Conservation (phyloP, 2,797 vertebrate genomes). For the Cottoperca gobio region DNA sequence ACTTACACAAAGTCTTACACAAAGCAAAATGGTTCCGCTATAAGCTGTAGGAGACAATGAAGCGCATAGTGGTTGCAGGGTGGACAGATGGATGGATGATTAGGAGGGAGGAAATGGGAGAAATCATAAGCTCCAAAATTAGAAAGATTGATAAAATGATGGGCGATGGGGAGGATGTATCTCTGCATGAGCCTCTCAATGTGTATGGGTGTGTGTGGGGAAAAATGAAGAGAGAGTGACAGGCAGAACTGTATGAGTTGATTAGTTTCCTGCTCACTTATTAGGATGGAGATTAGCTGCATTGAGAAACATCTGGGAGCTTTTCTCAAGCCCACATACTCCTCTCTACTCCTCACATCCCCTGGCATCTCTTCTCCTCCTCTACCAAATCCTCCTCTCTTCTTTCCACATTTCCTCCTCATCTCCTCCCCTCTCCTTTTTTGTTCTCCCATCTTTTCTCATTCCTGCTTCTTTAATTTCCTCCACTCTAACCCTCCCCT, state of each 20-base stretch:
- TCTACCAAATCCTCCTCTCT: constrained; percentile 26
- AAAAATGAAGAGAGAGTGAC: constrained; percentile 66
- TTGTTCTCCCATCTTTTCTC: constrained; percentile 23
- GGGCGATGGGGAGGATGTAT: constrained; percentile 13
- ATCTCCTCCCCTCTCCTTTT: constrained; percentile 11
- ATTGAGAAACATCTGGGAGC: constrained; percentile 85
- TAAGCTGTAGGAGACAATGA: constrained; percentile 36
- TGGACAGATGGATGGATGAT: constrained; percentile 76
- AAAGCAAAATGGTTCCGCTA: constrained; percentile 43
- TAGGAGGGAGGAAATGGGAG: constrained; percentile 63
- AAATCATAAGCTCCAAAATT: constrained; percentile 68
- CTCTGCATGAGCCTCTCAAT: constrained; percentile 21
- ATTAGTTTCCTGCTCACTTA: constrained; percentile 84
- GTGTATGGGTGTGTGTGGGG: constrained; percentile 7
- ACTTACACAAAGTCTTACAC: neutral
- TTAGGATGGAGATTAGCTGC: constrained; percentile 85
- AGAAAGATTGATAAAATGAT: constrained; percentile 66
- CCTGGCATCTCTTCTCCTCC: constrained; percentile 41
- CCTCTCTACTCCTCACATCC: constrained; percentile 36
- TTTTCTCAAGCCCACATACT: constrained; percentile 62
- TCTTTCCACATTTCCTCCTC: constrained; percentile 2
- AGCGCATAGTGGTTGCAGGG: constrained; percentile 34
- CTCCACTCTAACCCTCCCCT: constrained; percentile 38
- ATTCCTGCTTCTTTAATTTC: constrained; percentile 30
- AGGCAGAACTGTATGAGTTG: constrained; percentile 81